Percentiles rank a stretch among this genome's conserved stretches.
These are phyloP conservation scores for Clivina fossor DNA, from an alignment of 2,888 invertebrate species.

Conservation along the genomic window DNA sequence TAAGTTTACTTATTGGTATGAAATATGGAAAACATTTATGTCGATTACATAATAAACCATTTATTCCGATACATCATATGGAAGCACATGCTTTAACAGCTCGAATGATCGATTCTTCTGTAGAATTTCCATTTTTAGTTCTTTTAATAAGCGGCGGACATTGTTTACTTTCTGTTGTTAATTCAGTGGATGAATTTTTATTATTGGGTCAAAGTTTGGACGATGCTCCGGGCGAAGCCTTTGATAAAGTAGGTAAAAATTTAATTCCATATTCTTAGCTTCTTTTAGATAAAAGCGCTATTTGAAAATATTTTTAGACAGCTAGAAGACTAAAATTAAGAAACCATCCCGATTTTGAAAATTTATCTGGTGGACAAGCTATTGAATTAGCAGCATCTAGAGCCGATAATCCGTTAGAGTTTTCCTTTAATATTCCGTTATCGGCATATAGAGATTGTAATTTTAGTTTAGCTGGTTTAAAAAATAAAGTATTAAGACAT, in stretches of 20 bases:
- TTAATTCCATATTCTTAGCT: too few relatives aligned
- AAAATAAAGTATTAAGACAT: constrained; percentile 61
- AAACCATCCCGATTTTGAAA: constrained; percentile 72
- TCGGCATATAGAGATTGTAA: constrained; percentile 73
- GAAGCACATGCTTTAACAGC: constrained; percentile 94
- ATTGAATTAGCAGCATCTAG: constrained; percentile 77
- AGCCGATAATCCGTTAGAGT: constrained; percentile 65
- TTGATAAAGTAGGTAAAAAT: constrained; percentile 74
- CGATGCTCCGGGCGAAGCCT: constrained; percentile 90
- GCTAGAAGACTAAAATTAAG: constrained; percentile 81
- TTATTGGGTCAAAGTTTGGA: constrained; percentile 79
- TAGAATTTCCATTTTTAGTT: constrained; percentile 86
- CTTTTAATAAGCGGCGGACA: constrained; percentile 94
- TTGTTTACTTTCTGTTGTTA: constrained; percentile 76
- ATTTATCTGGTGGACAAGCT: constrained; percentile 79
- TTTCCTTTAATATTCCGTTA: constrained; percentile 68
- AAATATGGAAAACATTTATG: constrained; percentile 80
- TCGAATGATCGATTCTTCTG: constrained; percentile 67
- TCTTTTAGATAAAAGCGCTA: too few relatives aligned
- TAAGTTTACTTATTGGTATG: constrained; percentile 79
- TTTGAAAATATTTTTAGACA: too few relatives aligned
- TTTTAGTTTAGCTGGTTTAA: constrained; percentile 88
- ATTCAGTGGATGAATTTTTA: constrained; percentile 72
- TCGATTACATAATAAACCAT: constrained; percentile 67
- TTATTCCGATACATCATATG: constrained; percentile 99